A percentile compares a stretch with the other conserved stretches of the same genome.
phyloP scores from a whole-genome alignment of 1,140 invertebrate species.

The Fopius arisanus region DNA sequence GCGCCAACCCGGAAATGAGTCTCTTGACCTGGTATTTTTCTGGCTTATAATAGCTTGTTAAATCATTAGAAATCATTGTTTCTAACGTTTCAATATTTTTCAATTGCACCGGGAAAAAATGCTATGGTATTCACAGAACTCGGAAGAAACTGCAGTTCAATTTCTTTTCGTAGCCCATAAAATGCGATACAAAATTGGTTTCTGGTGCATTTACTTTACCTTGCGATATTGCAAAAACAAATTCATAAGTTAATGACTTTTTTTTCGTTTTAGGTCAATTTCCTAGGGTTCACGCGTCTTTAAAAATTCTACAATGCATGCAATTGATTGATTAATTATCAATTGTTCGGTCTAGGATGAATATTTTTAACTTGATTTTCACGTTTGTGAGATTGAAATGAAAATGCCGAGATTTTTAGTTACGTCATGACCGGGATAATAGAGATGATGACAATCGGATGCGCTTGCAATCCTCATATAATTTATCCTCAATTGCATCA shows the following conservation, averaged over 20 bases:
- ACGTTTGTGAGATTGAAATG: neutral
- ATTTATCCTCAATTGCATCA: slow-evolving; percentile 18
- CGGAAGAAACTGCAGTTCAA: too few relatives aligned
- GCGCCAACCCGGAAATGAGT: neutral
- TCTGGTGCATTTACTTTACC: too few relatives aligned
- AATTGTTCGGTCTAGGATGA: too few relatives aligned
- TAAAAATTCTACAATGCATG: too few relatives aligned
- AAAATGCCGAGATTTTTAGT: neutral
- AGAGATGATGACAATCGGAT: slow-evolving; percentile 27
- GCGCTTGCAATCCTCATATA: slow-evolving; percentile 10
- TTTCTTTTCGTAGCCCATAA: too few relatives aligned
- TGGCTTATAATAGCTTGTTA: neutral
- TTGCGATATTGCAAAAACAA: too few relatives aligned
- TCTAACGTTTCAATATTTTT: neutral
- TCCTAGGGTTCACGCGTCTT: too few relatives aligned
- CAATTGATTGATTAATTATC: too few relatives aligned
- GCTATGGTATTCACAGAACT: too few relatives aligned
- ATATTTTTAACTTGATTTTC: neutral
- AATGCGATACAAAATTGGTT: too few relatives aligned
- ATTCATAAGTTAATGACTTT: too few relatives aligned
- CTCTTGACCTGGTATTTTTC: neutral
- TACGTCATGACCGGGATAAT: slow-evolving; percentile 25
- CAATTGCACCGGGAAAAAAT: neutral
- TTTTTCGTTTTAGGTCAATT: too few relatives aligned
- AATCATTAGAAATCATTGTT: neutral